phyloP scores from a whole-genome alignment of 2,797 vertebrate genomes.

The Danio choprae region DNA sequence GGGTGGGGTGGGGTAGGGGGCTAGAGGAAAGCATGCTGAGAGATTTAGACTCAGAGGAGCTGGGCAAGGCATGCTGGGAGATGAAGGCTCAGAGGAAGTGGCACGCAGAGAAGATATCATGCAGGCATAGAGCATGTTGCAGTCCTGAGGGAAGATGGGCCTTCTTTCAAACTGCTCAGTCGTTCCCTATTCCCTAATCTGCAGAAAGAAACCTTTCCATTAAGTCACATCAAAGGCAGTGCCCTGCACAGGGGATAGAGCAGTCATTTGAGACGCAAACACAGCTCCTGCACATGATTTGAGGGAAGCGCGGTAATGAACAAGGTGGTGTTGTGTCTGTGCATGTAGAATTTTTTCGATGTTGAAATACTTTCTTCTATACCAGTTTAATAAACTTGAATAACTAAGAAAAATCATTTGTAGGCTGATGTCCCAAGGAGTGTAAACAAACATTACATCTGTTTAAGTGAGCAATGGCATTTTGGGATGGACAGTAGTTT shows the following conservation, averaged over 20 bases:
- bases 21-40: constrained; percentile 40
- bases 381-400: neutral
- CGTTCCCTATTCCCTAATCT: constrained; percentile 61
- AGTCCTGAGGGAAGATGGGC: constrained; percentile 44
- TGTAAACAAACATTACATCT: neutral
- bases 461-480: neutral
- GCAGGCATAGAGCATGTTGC: constrained; percentile 43
- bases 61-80: constrained; percentile 51
- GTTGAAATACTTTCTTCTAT: neutral
- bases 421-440: neutral
- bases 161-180: constrained; percentile 44
- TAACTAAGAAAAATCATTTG: neutral
- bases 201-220: constrained; percentile 58
- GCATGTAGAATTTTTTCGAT: neutral
- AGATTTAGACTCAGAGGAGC: constrained; percentile 45
- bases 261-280: constrained; percentile 42
- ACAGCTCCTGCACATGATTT: constrained; percentile 33
- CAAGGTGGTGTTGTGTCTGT: neutral
- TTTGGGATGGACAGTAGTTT: neutral
- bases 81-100: constrained; percentile 49
- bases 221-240: constrained; percentile 60
- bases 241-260: constrained; percentile 43
- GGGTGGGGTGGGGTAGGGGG: constrained; percentile 9
- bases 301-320: constrained; percentile 25
- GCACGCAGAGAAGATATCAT: constrained; percentile 35